phyloP scores from a whole-genome alignment of 1,140 invertebrate genomes.

The Acromyrmex heyeri region DNA sequence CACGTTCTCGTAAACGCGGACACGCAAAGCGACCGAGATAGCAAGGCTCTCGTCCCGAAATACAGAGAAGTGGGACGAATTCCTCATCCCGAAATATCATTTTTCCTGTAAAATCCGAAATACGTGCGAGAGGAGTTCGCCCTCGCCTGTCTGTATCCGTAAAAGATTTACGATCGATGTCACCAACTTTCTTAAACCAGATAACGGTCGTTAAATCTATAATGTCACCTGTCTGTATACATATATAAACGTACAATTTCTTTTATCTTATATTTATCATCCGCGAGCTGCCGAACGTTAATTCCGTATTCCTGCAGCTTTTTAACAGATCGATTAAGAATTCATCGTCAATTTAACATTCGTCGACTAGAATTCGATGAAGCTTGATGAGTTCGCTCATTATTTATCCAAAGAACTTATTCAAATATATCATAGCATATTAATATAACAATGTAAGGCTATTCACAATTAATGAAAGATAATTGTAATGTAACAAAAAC shows the following conservation, averaged over 20 bases:
- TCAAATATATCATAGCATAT: background rate
- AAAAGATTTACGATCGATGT: conserved; percentile 56
- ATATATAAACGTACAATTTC: conserved; percentile 10
- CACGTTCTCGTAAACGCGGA: conserved; percentile 43
- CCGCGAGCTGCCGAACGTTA: conserved; percentile 12
- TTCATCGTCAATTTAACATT: conserved; percentile 42
- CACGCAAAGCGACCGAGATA: conserved; percentile 41
- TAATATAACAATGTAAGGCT: background rate
- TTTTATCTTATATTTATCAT: conserved; percentile 37
- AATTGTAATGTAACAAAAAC: background rate
- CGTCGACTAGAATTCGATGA: conserved; percentile 3
- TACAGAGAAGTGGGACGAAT: conserved; percentile 5
- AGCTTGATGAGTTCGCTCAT: conserved; percentile 21
- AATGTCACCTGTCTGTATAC: background rate
- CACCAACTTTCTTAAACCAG: conserved; percentile 46
- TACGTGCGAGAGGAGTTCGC: background rate
- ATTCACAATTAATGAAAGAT: background rate
- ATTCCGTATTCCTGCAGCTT: conserved; percentile 12
- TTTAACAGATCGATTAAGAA: conserved; percentile 46
- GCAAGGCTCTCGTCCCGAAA: conserved; percentile 6
- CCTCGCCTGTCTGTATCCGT: conserved; percentile 13
- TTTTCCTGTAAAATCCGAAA: conserved; percentile 7
- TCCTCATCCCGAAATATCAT: conserved; percentile 28
- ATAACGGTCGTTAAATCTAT: conserved; percentile 29
- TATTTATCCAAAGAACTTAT: background rate